Base-by-base conservation (phyloP, 92 coral and sea anemone species). In the Actinernus sp. region DNA sequence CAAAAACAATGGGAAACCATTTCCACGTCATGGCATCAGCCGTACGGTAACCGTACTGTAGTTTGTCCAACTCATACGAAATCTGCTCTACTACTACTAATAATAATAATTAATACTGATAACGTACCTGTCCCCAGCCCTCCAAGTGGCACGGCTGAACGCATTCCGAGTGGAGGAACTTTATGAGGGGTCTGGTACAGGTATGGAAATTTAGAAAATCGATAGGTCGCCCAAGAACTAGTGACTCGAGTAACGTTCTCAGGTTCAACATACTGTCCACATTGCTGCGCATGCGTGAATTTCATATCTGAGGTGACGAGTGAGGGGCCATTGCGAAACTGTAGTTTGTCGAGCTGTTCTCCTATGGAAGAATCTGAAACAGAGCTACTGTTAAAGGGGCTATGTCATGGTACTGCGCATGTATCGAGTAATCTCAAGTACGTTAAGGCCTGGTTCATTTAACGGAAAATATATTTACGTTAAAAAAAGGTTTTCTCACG, bases 131-230 rank as follows among this genome's bases (percentile, higher is more conserved):
- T 90, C 16, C 92, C 97, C 82, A 90, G 55, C 58, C 97, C 97
- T 25, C 97, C 97, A 36, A 90, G 88, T 20, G 97, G 97, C 41
- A 90, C 92, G 13, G 97, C 97, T 29, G 97, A 90, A 60, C 97
- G 88, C 92, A 90, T 81, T 2, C 97, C 97, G 18, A 90, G 84
- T 18, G 97, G 92, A 22, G 97, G 97, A 31, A 78, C 82, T 9
- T 49, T 65, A 47, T 49, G 30, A 27, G 91, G 86, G 56, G 61
- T 66, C 75, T 65, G 86, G 69, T 90, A 90, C 61, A 90, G 61
- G 50, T 85, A 90, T 12, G 73, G 33, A 38, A 68, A 88, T 1
- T 92, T 78, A 4, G 83, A 44, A 27, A 80, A 82, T 37, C 97
- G 68, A 11, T 61, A 64, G 18, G 89, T 85, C 3, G 76, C 86